Evolutionary conservation across 1,140 invertebrate genomes (phyloP), one percentile per base, ranked within the genome.

Genomic region (Arctopsyche grandis): DNA sequence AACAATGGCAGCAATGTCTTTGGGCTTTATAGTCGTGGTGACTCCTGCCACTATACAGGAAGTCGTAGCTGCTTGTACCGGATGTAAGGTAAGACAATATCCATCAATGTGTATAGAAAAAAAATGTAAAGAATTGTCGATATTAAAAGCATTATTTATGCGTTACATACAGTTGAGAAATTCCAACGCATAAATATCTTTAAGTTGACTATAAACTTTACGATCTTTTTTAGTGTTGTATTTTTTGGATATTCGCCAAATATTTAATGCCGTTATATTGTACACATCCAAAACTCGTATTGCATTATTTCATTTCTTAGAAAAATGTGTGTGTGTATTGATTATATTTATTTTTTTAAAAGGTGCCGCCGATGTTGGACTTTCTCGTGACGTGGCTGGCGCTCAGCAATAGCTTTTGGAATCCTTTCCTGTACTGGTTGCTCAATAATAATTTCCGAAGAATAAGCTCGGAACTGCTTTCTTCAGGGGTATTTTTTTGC

Each of bases 11-110:
- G 94, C 94, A 56, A 95, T 96, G 91, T 95, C 94, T 81, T 87
- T 96, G 83, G 94, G 94, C 71, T 96, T 95, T 87, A 95, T 96
- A 84, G 94, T 96, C 70, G 93, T 95, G 90, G 94, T 96, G 75
- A 96, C 94, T 76, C 94, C 94, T 26, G 95, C 94, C 90, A 95
- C 94, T 26, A 95, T 96, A 79, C 94, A 95, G 88, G 94, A 96
- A 91, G 94, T 96, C 75, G 94, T 96, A 16, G 94, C 93, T 38
- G 94, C 94, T 19, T 96, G 94, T 85, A 95, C 94, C 0, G 94
- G 94, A 75, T 93, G 93, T 48, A 93, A 93, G 87, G 90, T 88
- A 86, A 86, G 19, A 22, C 21, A 22, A 16, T 60, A 21, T 60
- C 58, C 3, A 22, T 22, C 21, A n/a, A 66, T 26, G 10, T 52